Evolutionary conservation across 2,113 vertebrate genomes (phyloP), one percentile per base, ranked within the genome.

Genomic region (Otis tarda): DNA sequence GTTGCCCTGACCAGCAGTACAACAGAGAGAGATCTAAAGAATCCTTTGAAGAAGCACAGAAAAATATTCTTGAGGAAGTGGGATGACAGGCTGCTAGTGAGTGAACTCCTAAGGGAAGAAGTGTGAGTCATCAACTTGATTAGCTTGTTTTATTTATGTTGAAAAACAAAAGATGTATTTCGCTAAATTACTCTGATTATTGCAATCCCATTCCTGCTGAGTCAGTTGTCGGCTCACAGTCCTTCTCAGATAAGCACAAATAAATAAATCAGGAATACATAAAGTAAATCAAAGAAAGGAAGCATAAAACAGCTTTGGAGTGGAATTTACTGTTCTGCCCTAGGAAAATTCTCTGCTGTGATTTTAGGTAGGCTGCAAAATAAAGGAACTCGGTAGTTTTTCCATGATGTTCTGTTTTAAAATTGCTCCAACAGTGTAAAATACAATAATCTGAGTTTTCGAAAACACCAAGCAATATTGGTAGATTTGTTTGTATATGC

Each of bases 171-270:
- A 78, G 83, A 28, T 2, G 12, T 56, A 39, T 92, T 90, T 83
- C 92, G 50, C 59, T 76, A 89, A 86, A 94, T 94, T 88, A 76
- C 59, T 76, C 65, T 88, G 71, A 92, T 95, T 94, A 83, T 63
- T 89, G 64, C 56, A 30, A 55, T 83, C 41, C 47, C 30, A 30
- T 81, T 91, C 89, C 55, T 86, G 92, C 86, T 92, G 92, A 96
- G 83, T 86, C 88, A 94, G 75, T 68, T 83, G 59, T 47, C 75
- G 90, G 92, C 70, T 94, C 85, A 65, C 79, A 89, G 63, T 39
- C 52, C 63, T 90, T 19, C n/a, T 70, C 60, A 83, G 47, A 63
- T 70, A 83, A 89, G 68, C 71, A 90, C 1, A 31, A 91, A 87
- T 85, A 95, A 95, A 94, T 93, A 94, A 90, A 90, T 80, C 41